Conservation (phyloP, 1,140 invertebrate genomes). For the Apocrypta bakeri region DNA sequence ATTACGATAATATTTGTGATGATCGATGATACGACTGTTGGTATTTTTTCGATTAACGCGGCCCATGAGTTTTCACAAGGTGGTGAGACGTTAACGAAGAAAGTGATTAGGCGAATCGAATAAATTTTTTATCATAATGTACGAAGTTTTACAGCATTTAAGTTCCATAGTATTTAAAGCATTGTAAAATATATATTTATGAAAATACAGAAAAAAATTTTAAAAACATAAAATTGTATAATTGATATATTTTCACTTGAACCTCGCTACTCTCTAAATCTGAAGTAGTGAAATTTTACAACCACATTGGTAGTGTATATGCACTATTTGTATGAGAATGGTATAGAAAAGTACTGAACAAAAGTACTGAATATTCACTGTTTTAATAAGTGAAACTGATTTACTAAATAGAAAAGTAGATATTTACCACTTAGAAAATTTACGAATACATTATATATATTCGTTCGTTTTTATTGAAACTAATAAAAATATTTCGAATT, state of each 20-base stretch:
- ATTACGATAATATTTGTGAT: background rate
- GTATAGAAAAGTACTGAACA: no score
- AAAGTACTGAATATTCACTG: no score
- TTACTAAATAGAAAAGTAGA: no score
- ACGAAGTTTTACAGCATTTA: constrained; percentile 27
- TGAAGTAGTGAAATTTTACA: background rate
- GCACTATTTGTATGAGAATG: no score
- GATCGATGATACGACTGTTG: background rate
- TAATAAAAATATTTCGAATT: no score
- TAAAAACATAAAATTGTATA: background rate
- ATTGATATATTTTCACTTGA: background rate
- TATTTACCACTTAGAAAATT: no score
- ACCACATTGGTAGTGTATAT: no score
- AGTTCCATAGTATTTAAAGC: constrained; percentile 34
- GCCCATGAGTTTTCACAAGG: no score
- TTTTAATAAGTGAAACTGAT: no score
- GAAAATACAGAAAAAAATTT: constrained; percentile 20
- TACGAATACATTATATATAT: no score
- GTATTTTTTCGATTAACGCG: no score
- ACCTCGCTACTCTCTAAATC: background rate
- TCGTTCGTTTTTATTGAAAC: no score
- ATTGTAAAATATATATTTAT: constrained; percentile 43
- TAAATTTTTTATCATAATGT: constrained; percentile 30
- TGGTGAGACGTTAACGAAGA: background rate
- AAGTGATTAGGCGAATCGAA: background rate